phyloP scores from a whole-genome alignment of 1,140 invertebrate species.

The Cataglyphis hispanica region DNA sequence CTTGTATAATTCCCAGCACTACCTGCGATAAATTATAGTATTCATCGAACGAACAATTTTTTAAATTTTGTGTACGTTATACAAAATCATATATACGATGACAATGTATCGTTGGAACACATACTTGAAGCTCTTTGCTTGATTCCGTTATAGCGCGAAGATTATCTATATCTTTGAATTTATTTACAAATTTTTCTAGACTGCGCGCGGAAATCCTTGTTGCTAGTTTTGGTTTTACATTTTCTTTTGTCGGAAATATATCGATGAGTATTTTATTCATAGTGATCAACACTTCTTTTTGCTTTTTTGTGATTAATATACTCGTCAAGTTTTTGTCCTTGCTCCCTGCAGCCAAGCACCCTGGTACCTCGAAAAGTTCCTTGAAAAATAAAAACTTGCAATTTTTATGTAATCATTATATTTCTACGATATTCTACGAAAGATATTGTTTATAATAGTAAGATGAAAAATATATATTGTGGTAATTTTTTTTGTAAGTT shows the following conservation, averaged over 20 bases:
- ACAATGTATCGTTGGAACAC: background rate
- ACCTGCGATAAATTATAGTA: constrained; percentile 85
- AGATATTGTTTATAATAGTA: constrained; percentile 1
- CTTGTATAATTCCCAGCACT: constrained; percentile 88
- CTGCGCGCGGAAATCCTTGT: constrained; percentile 87
- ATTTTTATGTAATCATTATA: constrained; percentile 7
- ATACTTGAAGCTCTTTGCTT: constrained; percentile 86
- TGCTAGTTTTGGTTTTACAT: constrained; percentile 76
- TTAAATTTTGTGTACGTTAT: background rate
- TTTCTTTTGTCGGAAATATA: constrained; percentile 80
- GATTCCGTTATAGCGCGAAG: constrained; percentile 71
- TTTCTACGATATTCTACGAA: background rate
- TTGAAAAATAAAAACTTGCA: constrained; percentile 58
- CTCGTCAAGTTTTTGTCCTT: constrained; percentile 82
- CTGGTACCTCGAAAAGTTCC: constrained; percentile 80
- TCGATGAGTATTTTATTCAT: constrained; percentile 88
- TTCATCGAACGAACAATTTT: constrained; percentile 70
- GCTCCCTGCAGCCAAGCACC: constrained; percentile 83
- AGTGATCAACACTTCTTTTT: constrained; percentile 88
- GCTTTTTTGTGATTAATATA: constrained; percentile 88
- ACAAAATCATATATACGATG: constrained; percentile 27
- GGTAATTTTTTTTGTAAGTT: background rate
- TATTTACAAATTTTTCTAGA: constrained; percentile 86
- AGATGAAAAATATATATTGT: constrained; percentile 68
- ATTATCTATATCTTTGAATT: constrained; percentile 77